A percentile compares a stretch with the other conserved stretches of the same genome.
phyloP scores from a whole-genome alignment of 2,888 invertebrate genomes.

The Sarcophaga variegata region DNA sequence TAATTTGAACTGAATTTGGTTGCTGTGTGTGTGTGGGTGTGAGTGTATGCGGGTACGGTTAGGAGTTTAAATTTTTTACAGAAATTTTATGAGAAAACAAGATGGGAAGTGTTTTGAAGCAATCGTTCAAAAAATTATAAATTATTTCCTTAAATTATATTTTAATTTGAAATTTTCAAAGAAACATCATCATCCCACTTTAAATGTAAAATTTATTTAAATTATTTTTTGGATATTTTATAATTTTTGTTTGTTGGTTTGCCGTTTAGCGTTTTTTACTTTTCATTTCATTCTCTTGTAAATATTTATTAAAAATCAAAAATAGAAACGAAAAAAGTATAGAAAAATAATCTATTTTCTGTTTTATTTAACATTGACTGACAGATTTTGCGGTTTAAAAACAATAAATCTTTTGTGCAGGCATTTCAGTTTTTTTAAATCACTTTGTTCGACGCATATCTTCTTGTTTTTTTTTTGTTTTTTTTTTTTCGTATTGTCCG shows the following conservation, averaged over 20 bases:
- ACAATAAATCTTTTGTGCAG: conserved; percentile 52
- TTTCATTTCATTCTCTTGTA: background rate
- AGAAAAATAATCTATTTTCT: background rate
- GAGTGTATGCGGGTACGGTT: background rate
- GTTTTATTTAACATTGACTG: conserved; percentile 33
- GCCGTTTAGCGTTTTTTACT: background rate
- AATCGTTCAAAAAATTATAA: conserved; percentile 28
- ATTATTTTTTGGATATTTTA: too few relatives aligned
- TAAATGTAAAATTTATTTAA: too few relatives aligned
- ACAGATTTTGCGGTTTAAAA: conserved; percentile 52
- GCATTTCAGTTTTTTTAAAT: too few relatives aligned
- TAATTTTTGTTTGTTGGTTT: conserved; percentile 36
- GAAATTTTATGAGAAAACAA: conserved; percentile 18
- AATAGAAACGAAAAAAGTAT: too few relatives aligned
- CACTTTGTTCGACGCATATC: too few relatives aligned
- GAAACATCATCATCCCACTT: too few relatives aligned
- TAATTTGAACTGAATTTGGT: background rate
- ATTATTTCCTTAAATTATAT: background rate
- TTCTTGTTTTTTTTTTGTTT: conserved; percentile 39
- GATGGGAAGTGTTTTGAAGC: background rate
- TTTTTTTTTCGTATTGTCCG: conserved; percentile 26
- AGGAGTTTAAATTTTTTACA: too few relatives aligned
- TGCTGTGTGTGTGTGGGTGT: too few relatives aligned
- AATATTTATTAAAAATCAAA: too few relatives aligned
- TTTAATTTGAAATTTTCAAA: too few relatives aligned